A percentile compares a stretch with the other conserved stretches of the same genome.
These are phyloP conservation scores for Tapera naevia DNA, from an alignment of 2,797 vertebrate genomes.

Conservation along the genomic window DNA sequence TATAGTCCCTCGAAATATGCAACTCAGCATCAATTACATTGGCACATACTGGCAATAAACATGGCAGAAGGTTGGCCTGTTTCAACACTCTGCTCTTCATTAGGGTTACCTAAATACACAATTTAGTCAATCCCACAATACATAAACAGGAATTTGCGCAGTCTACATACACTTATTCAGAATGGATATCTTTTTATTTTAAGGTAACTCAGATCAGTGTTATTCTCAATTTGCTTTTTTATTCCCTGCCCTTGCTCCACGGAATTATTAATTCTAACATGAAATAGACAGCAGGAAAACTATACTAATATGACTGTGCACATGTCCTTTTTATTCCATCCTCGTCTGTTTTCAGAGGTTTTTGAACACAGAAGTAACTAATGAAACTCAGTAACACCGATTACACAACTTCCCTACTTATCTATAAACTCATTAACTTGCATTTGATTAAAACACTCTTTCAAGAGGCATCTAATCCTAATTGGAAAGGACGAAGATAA, in stretches of 20 bases:
- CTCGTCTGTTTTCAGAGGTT: not conserved
- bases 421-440: not conserved
- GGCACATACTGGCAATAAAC: not conserved
- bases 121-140: not conserved
- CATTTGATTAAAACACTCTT: slow-evolving; percentile 5
- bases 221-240: not conserved
- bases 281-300: not conserved
- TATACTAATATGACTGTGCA: not conserved
- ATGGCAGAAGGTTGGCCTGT: not conserved
- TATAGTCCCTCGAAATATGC: not conserved
- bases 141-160: not conserved
- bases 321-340: not conserved
- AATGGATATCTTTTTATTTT: not conserved
- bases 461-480: slow-evolving; percentile 19
- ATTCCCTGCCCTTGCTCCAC: rapidly evolving
- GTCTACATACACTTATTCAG: not conserved
- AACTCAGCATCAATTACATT: not conserved
- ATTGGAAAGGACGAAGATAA: slow-evolving; percentile 13
- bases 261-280: not conserved
- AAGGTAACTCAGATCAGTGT: not conserved
- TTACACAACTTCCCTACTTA: not conserved
- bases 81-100: not conserved
- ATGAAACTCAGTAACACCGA: not conserved
- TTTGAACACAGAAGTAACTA: not conserved
- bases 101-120: not conserved